Conservation (phyloP, 2,888 invertebrate species). For the Eugnorisma glareosa region DNA sequence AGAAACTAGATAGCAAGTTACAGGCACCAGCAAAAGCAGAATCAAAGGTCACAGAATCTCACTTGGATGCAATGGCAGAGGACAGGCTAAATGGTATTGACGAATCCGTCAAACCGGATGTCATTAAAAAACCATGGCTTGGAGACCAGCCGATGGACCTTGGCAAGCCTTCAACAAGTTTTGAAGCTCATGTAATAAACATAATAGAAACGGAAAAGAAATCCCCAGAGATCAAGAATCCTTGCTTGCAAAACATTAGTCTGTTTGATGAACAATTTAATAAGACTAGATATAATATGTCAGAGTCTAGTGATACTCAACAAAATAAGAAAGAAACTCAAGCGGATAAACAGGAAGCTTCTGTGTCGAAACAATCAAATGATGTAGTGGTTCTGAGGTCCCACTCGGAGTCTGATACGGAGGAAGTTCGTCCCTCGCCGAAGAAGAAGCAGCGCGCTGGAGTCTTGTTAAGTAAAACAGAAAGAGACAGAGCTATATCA, state of each 20-base stretch:
- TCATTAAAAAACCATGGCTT: constrained; percentile 26
- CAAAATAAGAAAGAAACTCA: constrained; percentile 51
- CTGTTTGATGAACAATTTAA: constrained; percentile 80
- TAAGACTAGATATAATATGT: constrained; percentile 72
- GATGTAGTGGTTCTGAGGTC: constrained; percentile 75
- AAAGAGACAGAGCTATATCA: constrained; percentile 77
- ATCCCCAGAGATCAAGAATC: constrained; percentile 69
- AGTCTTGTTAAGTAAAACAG: constrained; percentile 60
- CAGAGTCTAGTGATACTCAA: constrained; percentile 73
- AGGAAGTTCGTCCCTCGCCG: constrained; percentile 34
- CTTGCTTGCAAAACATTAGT: constrained; percentile 83
- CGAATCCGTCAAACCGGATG: constrained; percentile 8
- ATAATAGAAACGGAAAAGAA: constrained; percentile 24
- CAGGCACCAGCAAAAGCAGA: constrained; percentile 15
- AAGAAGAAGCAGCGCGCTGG: constrained; percentile 51
- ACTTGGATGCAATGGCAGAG: not conserved
- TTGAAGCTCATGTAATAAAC: constrained; percentile 25
- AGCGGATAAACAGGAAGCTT: constrained; percentile 24
- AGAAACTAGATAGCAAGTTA: constrained; percentile 45
- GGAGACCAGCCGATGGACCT: constrained; percentile 10
- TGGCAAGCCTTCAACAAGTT: constrained; percentile 58
- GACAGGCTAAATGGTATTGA: constrained; percentile 6
- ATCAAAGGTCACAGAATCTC: constrained; percentile 16
- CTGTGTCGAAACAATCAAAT: constrained; percentile 47
- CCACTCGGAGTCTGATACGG: constrained; percentile 75